phyloP scores from a whole-genome alignment of 1,140 invertebrate genomes.

The Leguminivora glycinivorella region DNA sequence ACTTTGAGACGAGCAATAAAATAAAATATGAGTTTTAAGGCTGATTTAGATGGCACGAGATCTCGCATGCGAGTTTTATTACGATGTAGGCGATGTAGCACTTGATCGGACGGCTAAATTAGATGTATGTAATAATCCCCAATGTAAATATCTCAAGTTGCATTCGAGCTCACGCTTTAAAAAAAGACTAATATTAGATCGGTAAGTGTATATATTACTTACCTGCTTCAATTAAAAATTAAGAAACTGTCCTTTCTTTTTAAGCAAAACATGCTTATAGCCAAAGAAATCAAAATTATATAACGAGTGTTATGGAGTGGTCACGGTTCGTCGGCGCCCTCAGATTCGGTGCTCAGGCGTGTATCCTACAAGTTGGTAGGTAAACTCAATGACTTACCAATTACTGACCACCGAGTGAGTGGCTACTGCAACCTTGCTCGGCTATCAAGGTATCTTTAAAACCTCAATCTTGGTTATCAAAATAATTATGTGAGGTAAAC shows the following conservation, averaged over 20 bases:
- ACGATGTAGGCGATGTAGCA: too few species aligned
- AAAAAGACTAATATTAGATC: too few species aligned
- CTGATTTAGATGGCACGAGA: too few species aligned
- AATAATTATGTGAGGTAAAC: conserved; percentile 18
- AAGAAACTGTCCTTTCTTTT: background rate
- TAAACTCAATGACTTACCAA: conserved; percentile 37
- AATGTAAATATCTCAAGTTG: too few species aligned
- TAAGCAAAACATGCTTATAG: conserved; percentile 4
- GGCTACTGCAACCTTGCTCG: conserved; percentile 48
- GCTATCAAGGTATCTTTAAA: conserved; percentile 56
- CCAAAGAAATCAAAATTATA: conserved; percentile 11
- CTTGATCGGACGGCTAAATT: too few species aligned
- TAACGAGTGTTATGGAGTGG: conserved; percentile 32
- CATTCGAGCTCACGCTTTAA: too few species aligned
- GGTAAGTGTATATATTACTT: too few species aligned
- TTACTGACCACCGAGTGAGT: conserved; percentile 46
- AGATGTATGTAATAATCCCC: too few species aligned
- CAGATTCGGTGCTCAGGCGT: conserved; percentile 46
- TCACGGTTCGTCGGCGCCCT: conserved; percentile 47
- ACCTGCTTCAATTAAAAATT: too few species aligned
- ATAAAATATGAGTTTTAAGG: background rate
- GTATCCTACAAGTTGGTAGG: conserved; percentile 57
- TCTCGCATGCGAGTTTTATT: too few species aligned
- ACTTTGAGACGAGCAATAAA: background rate
- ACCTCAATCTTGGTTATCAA: conserved; percentile 27